Conservation (phyloP, 2,888 invertebrate genomes). For the Cerastis leucographa region DNA sequence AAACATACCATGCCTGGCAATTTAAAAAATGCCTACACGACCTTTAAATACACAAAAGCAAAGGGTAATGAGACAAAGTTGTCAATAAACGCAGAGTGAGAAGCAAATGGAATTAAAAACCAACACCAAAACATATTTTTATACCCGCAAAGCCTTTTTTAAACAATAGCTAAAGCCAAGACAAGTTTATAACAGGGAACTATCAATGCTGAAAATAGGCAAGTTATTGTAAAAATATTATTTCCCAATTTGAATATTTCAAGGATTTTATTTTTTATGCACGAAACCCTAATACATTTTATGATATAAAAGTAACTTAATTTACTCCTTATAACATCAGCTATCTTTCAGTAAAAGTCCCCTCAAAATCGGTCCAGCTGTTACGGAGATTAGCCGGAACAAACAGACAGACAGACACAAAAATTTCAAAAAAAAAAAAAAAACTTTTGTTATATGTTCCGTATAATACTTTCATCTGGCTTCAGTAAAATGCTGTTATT, state of each 20-base stretch:
- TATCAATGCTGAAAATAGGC: not conserved
- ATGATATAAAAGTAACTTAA: too few species aligned
- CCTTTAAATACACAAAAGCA: not conserved
- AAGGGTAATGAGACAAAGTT: not conserved
- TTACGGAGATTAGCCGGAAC: not conserved
- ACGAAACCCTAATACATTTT: not conserved
- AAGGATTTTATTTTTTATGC: not conserved
- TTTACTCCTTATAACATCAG: too few species aligned
- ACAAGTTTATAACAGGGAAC: not conserved
- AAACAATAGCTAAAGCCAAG: not conserved
- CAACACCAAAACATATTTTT: conserved; percentile 9
- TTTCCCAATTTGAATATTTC: not conserved
- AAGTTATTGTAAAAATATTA: too few species aligned
- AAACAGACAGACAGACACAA: too few species aligned
- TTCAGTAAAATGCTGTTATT: not conserved
- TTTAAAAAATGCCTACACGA: not conserved
- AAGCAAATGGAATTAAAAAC: conserved; percentile 20
- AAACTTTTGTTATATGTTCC: too few species aligned
- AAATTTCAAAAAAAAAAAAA: too few species aligned
- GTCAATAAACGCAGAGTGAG: not conserved
- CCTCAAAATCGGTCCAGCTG: not conserved
- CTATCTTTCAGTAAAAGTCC: not conserved
- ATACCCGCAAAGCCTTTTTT: conserved; percentile 15
- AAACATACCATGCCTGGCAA: not conserved
- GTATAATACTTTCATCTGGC: too few species aligned